A percentile compares a stretch with the other conserved stretches of the same genome.
Conservation (phyloP, 2,113 vertebrate species). For the Rhea americana region DNA sequence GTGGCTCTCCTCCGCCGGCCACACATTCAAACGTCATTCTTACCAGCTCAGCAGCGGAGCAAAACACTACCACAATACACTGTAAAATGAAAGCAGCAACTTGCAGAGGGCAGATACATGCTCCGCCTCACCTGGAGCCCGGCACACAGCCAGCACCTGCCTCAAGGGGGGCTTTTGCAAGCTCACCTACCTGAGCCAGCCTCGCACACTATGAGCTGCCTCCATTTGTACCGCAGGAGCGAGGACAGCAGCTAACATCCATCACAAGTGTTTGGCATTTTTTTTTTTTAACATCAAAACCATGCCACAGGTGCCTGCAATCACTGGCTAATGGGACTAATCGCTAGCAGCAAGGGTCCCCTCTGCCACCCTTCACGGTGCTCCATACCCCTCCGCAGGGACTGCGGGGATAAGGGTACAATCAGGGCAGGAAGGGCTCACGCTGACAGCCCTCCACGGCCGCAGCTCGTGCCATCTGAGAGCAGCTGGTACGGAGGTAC, state of each 20-base stretch:
- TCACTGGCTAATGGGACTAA: background rate
- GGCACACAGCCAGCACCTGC: background rate
- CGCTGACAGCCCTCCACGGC: background rate
- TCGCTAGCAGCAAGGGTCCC: background rate
- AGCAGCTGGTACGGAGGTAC: background rate
- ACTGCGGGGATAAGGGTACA: background rate
- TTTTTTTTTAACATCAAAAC: background rate
- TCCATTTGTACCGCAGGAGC: background rate
- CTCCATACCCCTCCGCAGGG: background rate
- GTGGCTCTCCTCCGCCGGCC: background rate
- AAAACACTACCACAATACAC: background rate
- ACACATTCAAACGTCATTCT: background rate
- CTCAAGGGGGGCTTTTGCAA: background rate
- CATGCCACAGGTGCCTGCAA: background rate
- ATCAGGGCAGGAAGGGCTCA: no score
- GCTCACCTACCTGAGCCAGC: background rate
- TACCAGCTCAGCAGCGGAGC: fast-evolving
- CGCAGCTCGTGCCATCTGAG: background rate
- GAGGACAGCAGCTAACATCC: background rate
- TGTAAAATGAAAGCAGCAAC: background rate
- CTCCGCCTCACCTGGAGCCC: background rate
- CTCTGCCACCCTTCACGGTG: no score
- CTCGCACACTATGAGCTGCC: background rate
- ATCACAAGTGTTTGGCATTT: background rate
- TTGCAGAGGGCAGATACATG: background rate